A percentile compares a stretch with the other conserved stretches of the same genome.
These are phyloP conservation scores for Chrysopilus asiliformis DNA, from an alignment of 2,888 invertebrate species.

Conservation along the genomic window DNA sequence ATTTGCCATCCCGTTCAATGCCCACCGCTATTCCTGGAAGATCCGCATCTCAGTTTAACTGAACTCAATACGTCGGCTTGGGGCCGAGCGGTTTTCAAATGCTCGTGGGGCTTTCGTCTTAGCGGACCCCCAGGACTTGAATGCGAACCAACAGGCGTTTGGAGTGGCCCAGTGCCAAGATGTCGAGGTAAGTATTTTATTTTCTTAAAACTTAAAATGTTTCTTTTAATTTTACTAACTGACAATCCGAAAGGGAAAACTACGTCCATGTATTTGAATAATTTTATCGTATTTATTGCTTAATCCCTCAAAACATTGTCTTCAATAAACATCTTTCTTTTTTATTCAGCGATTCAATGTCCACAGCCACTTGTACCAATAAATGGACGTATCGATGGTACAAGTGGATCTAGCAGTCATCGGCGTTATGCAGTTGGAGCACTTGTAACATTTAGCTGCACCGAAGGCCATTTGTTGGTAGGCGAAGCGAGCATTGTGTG, in stretches of 20 bases:
- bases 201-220: too few species aligned
- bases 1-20: slow-evolving; percentile 67
- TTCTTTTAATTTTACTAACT: too few species aligned
- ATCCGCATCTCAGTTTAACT: slow-evolving; percentile 58
- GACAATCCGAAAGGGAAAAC: too few species aligned
- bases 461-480: slow-evolving; percentile 43
- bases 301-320: too few species aligned
- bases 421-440: slow-evolving; percentile 66
- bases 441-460: slow-evolving; percentile 63
- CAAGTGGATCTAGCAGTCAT: slow-evolving; percentile 32
- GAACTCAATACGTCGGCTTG: slow-evolving; percentile 73
- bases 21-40: slow-evolving; percentile 51
- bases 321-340: background rate
- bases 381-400: slow-evolving; percentile 46
- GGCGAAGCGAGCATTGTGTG: slow-evolving; percentile 76
- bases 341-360: slow-evolving; percentile 61
- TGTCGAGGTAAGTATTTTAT: slow-evolving; percentile 63
- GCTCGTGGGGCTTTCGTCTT: slow-evolving; percentile 71
- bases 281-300: too few species aligned
- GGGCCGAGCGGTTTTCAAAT: slow-evolving; percentile 66
- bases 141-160: slow-evolving; percentile 64
- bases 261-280: too few species aligned
- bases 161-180: slow-evolving; percentile 64
- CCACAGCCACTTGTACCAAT: slow-evolving; percentile 59
- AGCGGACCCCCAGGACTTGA: slow-evolving; percentile 63